These are phyloP conservation scores for Sisyra terminalis DNA, from an alignment of 2,888 invertebrate species.

Conservation along the genomic window DNA sequence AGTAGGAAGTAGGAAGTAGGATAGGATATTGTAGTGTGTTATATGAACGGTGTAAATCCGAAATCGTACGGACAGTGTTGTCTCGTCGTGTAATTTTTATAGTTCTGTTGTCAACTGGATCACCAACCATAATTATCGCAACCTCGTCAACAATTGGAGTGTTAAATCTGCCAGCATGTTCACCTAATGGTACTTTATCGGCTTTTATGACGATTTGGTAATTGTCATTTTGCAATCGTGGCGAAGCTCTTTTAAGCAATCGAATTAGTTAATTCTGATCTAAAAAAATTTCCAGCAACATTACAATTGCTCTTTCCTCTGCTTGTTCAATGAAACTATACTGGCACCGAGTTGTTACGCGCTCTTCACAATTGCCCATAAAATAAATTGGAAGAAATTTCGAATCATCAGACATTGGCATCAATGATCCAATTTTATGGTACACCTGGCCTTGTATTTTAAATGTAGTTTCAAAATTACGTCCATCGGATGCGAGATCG, in stretches of 20 bases:
- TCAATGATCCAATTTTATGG: conserved; percentile 15
- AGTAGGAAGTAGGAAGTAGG: no score
- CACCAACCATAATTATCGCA: conserved; percentile 18
- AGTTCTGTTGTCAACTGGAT: conserved; percentile 13
- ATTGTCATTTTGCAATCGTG: conserved; percentile 16
- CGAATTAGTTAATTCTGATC: conserved; percentile 19
- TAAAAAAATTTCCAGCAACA: conserved; percentile 15
- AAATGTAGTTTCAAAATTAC: conserved; percentile 10
- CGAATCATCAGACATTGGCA: conserved; percentile 16
- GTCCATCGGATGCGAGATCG: conserved; percentile 7
- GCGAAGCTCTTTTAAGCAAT: conserved; percentile 19
- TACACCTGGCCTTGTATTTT: conserved; percentile 13
- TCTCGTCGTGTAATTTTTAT: conserved; percentile 15
- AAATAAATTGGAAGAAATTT: conserved; percentile 20
- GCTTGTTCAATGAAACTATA: conserved; percentile 13
- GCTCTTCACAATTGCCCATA: conserved; percentile 13
- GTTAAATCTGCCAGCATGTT: conserved; percentile 21
- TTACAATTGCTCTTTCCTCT: conserved; percentile 12
- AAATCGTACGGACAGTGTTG: conserved; percentile 15
- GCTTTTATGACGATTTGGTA: conserved; percentile 16
- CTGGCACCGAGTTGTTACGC: conserved; percentile 10
- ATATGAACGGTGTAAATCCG: conserved; percentile 16
- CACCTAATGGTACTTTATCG: conserved; percentile 19
- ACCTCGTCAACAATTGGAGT: conserved; percentile 18
- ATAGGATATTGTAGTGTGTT: conserved; percentile 18